Percentiles rank a stretch among this genome's conserved stretches.
Evolutionary conservation across 2,797 vertebrate genomes (phyloP).

Genomic region (Myotis pilosus): DNA sequence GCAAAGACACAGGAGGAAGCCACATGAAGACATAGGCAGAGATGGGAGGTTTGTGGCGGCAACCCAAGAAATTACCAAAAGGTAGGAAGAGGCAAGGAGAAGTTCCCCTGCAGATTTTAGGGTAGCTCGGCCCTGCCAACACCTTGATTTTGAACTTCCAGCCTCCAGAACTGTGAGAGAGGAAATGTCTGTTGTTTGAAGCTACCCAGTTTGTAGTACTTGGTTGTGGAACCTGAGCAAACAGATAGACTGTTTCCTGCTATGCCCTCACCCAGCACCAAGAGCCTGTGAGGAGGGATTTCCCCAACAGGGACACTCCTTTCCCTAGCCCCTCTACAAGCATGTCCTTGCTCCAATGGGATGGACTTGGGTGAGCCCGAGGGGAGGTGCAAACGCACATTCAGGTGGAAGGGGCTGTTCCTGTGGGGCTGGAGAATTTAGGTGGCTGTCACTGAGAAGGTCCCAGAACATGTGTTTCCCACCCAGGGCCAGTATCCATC

Average conservation of each 20-base stretch:
- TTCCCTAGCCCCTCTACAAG: fast-evolving
- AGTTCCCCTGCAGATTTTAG: fast-evolving
- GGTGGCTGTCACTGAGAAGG: background rate
- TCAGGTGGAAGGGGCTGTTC: no score
- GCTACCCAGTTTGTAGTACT: fast-evolving
- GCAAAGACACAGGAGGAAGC: background rate
- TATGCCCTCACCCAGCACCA: no score
- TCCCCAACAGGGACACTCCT: fast-evolving
- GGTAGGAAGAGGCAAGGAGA: background rate
- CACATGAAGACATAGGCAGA: background rate
- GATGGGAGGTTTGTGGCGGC: fast-evolving
- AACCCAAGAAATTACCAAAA: background rate
- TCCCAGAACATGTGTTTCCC: fast-evolving
- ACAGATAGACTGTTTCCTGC: fast-evolving
- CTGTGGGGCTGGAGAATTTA: background rate
- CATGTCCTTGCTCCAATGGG: fast-evolving
- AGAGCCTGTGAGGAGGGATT: no score
- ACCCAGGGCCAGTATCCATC: background rate
- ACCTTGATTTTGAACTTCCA: background rate
- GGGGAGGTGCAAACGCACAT: fast-evolving
- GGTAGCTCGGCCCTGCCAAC: background rate
- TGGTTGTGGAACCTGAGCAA: background rate
- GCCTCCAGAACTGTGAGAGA: background rate
- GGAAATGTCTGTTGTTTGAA: fast-evolving
- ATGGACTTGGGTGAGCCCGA: fast-evolving